Evolutionary conservation across 2,888 invertebrate species (phyloP).

Genomic region (Dicranocentrus wangi): DNA sequence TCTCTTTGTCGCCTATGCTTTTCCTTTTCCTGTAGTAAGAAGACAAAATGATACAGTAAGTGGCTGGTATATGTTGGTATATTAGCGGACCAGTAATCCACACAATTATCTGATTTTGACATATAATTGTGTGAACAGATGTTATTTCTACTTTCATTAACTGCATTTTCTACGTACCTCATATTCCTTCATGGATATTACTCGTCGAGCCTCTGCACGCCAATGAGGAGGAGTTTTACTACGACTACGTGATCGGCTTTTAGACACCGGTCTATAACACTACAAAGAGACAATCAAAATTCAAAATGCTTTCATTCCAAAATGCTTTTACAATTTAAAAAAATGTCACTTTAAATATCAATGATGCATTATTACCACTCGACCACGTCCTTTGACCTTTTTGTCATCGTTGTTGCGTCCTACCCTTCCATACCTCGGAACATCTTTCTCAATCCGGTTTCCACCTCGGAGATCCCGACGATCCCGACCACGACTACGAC

Average conservation of each 20-base stretch:
- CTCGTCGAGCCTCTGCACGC: slow-evolving; percentile 89
- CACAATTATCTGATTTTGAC: no score
- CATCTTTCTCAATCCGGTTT: slow-evolving; percentile 11
- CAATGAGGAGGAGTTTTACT: slow-evolving; percentile 96
- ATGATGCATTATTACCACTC: no score
- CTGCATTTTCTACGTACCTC: slow-evolving; percentile 77
- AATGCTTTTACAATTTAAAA: neutral
- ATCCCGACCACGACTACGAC: slow-evolving; percentile 70
- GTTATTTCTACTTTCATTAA: neutral
- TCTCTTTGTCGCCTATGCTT: slow-evolving; percentile 78
- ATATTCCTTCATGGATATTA: slow-evolving; percentile 87
- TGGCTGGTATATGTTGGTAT: no score
- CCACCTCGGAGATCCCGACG: slow-evolving; percentile 34
- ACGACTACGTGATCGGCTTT: slow-evolving; percentile 83
- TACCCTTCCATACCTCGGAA: slow-evolving; percentile 49
- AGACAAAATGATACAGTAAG: neutral
- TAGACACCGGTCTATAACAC: slow-evolving; percentile 68
- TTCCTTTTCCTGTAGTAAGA: slow-evolving; percentile 67
- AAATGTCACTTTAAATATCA: neutral
- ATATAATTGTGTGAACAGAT: no score
- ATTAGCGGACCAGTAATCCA: no score
- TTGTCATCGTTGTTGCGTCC: slow-evolving; percentile 78
- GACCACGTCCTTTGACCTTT: slow-evolving; percentile 92
- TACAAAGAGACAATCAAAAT: slow-evolving; percentile 23
- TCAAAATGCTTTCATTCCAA: neutral